Base-by-base conservation (phyloP, 2,888 invertebrate species). In the Tenthredo notha region DNA sequence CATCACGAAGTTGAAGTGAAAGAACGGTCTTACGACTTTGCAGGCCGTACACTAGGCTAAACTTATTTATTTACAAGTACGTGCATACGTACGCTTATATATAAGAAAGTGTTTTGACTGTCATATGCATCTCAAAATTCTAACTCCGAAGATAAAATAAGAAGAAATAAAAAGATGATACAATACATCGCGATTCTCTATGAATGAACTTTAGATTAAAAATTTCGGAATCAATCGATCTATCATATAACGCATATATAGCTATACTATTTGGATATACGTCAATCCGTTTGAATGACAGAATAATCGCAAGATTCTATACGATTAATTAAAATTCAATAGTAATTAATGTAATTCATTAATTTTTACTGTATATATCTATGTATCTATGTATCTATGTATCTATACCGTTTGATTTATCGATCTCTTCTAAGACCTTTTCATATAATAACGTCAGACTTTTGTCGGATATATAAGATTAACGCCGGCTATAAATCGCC, bases 1-100 rank as follows among this genome's bases (percentile, higher is more conserved):
- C 80, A 61, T 61, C 80, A 50, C 80, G 4, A 61, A 80, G 58
- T 37, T 40, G 80, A 61, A 80, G 80, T 61, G 80, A 80, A 80
- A 80, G 80, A 80, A 61, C 58, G 58, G 47, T 18, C 58, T 40
- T 33, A 40, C 33, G 40, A 25, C 29, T 61, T 15, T 6, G 12
- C n/a, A 25, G 61, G 25, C 33, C 6, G 15, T 10, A 77, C 29
- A 29, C 72, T 61, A 33, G 47, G 47, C 6, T 40, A 40, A 47
- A 47, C 33, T 70, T 15, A 33, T 70, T 70, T 29, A 33, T 37
- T 37, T 70, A 37, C 33, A 70, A 18, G 25, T 21, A 67, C 15
- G 10, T 18, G 18, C 4, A 5, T 33, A 25, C 9, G 18, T 33
- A 67, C 29, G 33, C 33, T 37, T 37, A 67, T 33, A 33, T 18